Evolutionary conservation across 2,888 invertebrate genomes (phyloP).

Genomic region (Amblyjoppa proteus): DNA sequence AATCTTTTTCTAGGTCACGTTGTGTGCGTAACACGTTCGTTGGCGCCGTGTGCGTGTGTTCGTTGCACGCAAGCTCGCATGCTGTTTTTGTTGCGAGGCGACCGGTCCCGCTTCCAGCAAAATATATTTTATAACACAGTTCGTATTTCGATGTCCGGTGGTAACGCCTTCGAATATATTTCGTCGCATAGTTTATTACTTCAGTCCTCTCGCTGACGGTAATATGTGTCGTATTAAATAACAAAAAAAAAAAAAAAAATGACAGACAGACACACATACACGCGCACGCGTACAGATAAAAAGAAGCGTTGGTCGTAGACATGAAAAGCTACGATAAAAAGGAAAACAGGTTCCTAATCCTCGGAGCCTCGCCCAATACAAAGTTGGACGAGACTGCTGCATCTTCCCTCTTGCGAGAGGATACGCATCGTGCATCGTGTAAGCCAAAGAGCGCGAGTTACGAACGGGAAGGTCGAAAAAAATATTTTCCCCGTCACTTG

Average conservation of each 20-base stretch:
- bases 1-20: slow-evolving; percentile 60
- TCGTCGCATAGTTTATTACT: not conserved
- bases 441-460: slow-evolving; percentile 1
- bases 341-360: slow-evolving; percentile 62
- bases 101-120: slow-evolving; percentile 11
- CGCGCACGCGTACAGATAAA: not conserved
- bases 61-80: slow-evolving; percentile 45
- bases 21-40: slow-evolving; percentile 61
- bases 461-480: slow-evolving; percentile 8
- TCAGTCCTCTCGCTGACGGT: no score
- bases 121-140: not conserved
- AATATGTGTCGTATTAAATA: no score
- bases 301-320: not conserved
- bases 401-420: slow-evolving; percentile 23
- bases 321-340: slow-evolving; percentile 58
- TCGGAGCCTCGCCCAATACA: slow-evolving; percentile 23
- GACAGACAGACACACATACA: not conserved
- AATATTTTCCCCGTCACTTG: no score
- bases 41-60: slow-evolving; percentile 31
- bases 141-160: not conserved
- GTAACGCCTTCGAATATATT: not conserved
- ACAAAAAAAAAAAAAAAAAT: no score
- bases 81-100: slow-evolving; percentile 55
- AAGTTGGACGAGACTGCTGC: slow-evolving; percentile 43
- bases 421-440: slow-evolving; percentile 40